Percentiles rank a stretch among this genome's conserved stretches.
phyloP scores from a whole-genome alignment of 2,113 vertebrate genomes.

The Mobula birostris region DNA sequence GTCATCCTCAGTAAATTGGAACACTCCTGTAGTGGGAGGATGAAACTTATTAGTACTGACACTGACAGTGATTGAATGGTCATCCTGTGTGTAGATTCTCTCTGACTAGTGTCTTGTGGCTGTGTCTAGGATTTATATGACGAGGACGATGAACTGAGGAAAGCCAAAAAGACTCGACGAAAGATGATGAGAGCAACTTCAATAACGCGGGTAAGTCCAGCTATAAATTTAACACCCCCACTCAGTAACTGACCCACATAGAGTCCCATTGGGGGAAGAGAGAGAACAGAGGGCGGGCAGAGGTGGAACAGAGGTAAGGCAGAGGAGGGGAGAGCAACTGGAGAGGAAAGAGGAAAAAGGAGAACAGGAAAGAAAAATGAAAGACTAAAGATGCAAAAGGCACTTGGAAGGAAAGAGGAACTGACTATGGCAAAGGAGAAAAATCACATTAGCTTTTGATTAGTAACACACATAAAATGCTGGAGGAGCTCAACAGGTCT shows the following conservation, averaged over 20 bases:
- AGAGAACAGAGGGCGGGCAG: not conserved
- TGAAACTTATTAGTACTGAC: no score
- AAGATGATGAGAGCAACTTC: conserved; percentile 65
- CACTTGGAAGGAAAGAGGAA: no score
- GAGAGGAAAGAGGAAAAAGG: no score
- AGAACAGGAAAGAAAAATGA: no score
- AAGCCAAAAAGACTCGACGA: conserved; percentile 62
- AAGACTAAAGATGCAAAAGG: no score
- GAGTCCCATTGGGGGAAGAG: not conserved
- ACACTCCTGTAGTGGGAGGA: no score
- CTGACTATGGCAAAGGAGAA: not conserved
- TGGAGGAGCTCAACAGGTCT: no score
- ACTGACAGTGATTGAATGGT: no score
- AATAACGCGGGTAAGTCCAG: conserved; percentile 57
- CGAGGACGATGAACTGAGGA: conserved; percentile 67
- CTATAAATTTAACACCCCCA: not conserved
- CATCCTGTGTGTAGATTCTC: not conserved
- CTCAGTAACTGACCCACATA: not conserved
- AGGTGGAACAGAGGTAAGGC: not conserved
- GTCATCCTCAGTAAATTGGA: no score
- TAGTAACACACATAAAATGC: not conserved
- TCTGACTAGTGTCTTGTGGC: not conserved
- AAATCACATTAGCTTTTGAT: not conserved
- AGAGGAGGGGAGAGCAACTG: not conserved
- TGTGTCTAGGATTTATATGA: conserved; percentile 65